Percentiles rank a stretch among this genome's conserved stretches.
These are phyloP conservation scores for Channa maculata DNA, from an alignment of 2,113 vertebrate genomes.

Conservation along the genomic window DNA sequence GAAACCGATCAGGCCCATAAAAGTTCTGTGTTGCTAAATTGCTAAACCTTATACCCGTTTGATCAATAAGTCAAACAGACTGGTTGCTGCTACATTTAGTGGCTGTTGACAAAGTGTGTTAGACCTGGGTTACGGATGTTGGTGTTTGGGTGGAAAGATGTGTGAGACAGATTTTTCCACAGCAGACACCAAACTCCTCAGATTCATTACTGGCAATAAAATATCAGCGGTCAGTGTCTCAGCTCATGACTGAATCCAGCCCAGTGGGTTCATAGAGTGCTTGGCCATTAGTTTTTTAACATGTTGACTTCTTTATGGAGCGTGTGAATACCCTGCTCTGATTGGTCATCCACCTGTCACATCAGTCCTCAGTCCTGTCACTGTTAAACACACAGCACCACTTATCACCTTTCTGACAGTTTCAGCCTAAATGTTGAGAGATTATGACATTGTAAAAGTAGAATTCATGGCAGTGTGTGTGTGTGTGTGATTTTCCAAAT, in stretches of 20 bases:
- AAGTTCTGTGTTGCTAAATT: too few relatives aligned
- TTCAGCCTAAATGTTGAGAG: too few relatives aligned
- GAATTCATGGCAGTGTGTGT: too few relatives aligned
- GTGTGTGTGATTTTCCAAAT: too few relatives aligned
- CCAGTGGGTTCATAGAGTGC: not conserved
- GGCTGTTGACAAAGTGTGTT: not conserved
- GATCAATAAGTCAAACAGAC: not conserved
- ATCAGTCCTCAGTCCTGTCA: not conserved
- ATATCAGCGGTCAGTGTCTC: constrained; percentile 1
- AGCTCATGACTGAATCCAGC: not conserved
- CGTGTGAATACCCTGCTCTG: not conserved
- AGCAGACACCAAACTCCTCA: not conserved
- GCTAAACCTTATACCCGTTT: too few relatives aligned
- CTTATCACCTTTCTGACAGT: too few relatives aligned
- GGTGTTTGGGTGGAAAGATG: constrained; percentile 5
- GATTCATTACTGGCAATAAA: constrained; percentile 5
- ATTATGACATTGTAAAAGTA: too few relatives aligned
- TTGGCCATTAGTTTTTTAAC: constrained; percentile 9
- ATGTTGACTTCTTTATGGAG: not conserved
- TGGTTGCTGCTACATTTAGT: not conserved
- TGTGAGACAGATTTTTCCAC: not conserved
- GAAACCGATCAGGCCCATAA: too few relatives aligned
- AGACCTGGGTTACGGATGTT: not conserved
- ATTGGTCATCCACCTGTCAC: not conserved
- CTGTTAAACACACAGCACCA: too few relatives aligned